These are phyloP conservation scores for Spheniscus humboldti DNA, from an alignment of 2,797 vertebrate species.

Conservation along the genomic window DNA sequence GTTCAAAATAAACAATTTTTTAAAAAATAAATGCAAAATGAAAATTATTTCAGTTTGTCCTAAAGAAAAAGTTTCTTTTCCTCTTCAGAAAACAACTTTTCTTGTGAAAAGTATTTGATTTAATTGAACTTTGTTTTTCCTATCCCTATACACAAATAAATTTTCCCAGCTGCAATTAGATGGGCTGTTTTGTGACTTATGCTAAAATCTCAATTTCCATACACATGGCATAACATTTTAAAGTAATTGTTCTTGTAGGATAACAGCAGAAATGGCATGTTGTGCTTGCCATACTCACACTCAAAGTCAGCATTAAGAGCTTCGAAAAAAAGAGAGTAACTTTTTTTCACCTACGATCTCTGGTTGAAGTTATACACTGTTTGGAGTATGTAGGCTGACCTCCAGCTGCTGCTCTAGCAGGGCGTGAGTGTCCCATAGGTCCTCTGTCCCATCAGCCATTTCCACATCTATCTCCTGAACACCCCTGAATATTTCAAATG, in stretches of 20 bases:
- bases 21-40: background rate
- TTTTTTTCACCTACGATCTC: background rate
- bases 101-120: background rate
- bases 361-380: fast-evolving
- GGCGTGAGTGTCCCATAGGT: fast-evolving
- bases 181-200: background rate
- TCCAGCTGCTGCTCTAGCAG: background rate
- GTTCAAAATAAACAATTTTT: background rate
- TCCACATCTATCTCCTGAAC: background rate
- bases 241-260: background rate
- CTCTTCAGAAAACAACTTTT: background rate
- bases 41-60: background rate
- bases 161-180: background rate
- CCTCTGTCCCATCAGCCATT: background rate
- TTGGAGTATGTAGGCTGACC: background rate
- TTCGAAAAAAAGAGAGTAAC: background rate
- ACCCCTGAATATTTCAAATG: background rate
- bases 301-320: background rate
- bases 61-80: background rate
- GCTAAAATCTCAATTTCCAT: background rate
- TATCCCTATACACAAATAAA: background rate
- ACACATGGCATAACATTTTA: background rate
- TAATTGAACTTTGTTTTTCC: background rate
- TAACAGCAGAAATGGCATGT: background rate
- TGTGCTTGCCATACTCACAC: background rate